Evolutionary conservation across 2,113 vertebrate genomes (phyloP), one percentile per base, ranked within the genome.

Genomic region (Megaptera novaeangliae): DNA sequence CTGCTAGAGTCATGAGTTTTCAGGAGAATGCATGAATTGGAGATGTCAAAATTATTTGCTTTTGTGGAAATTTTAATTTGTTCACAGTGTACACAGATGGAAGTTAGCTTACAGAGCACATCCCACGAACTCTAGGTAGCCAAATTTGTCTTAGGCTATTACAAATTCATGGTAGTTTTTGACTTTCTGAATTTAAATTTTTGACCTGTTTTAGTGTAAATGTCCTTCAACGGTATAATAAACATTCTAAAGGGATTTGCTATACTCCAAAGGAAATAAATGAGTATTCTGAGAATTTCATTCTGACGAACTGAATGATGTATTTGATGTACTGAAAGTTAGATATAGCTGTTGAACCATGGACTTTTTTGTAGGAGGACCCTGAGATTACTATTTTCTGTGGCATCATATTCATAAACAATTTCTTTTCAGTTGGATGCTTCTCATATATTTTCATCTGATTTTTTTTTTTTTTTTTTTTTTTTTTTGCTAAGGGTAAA

Each of bases 1-100:
- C 90, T 95, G 69, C 81, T 96, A 46, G 90, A 96, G 94, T 97
- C 82, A 52, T 71, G 97, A 64, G 5, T 89, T 91, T 72, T 96
- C 84, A 96, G 91, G 11, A 92, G 52, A 91, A 69, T 17, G 23
- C 1, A 1, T 34, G 10, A 61, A 68, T 41, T 20, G 52, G 61
- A 75, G 78, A 71, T 61, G 31, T 97, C 82, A 93, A 59, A 78
- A 93, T 92, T 95, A 78, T 52, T 78, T 64, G 71, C 82, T 97
- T 95, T 94, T 64, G 63, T 97, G 46, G 36, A 69, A 55, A 92
- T 66, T 88, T 82, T 90, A 66, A 83, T 39, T 34, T 83, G 13
- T 29, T 83, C 27, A 29, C 29, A 68, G 34, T 31, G 41, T 39
- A 12, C 46, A 27, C 0, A 72, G 57, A 36, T 52, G 18, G 59